A percentile compares a stretch with the other conserved stretches of the same genome.
phyloP scores from a whole-genome alignment of 2,113 vertebrate species.

The Erinaceus europaeus region DNA sequence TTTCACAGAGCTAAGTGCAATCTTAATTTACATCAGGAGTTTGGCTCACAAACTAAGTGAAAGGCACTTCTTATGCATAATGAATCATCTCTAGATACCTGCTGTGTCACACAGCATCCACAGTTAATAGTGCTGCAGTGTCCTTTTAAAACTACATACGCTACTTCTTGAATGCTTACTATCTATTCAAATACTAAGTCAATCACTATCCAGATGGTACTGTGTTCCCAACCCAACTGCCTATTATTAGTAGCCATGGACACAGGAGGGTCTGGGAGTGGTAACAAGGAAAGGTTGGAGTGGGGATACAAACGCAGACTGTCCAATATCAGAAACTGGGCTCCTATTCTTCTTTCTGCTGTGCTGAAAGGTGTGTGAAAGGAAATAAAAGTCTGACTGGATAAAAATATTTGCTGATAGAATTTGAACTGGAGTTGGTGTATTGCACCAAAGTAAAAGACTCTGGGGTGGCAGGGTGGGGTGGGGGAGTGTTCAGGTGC shows the following conservation, averaged over 20 bases:
- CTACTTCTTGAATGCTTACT: background rate
- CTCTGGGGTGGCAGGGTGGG: too few species aligned
- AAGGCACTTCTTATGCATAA: background rate
- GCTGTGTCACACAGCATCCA: background rate
- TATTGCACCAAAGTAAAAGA: too few species aligned
- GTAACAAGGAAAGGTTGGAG: background rate
- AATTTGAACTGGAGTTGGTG: too few species aligned
- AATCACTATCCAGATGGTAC: background rate
- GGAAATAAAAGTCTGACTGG: background rate
- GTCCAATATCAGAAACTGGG: background rate
- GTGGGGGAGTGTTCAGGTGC: too few species aligned
- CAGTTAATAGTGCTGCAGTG: background rate
- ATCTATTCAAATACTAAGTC: background rate
- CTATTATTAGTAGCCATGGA: accelerated
- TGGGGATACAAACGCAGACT: background rate
- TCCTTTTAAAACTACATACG: background rate
- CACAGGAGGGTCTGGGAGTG: background rate
- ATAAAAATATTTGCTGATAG: background rate
- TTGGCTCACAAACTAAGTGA: background rate
- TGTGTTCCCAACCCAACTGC: background rate
- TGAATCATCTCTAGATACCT: background rate
- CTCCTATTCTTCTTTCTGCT: background rate
- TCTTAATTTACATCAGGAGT: background rate
- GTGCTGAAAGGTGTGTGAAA: background rate
- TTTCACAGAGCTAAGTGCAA: background rate